phyloP scores from a whole-genome alignment of 2,797 vertebrate species.

The Poeciliopsis turneri region DNA sequence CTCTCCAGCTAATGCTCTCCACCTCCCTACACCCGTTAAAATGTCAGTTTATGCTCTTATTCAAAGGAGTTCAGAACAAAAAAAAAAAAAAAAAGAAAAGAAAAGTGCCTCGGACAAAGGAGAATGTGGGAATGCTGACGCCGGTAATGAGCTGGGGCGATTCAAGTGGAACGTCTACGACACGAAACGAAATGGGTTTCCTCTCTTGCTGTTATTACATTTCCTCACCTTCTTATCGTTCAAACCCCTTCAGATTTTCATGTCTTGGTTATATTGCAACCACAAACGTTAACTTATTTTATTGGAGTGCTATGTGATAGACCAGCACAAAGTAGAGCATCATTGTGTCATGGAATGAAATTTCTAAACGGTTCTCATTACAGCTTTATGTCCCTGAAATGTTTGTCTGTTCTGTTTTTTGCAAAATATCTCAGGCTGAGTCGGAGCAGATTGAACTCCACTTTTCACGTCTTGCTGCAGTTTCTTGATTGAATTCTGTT shows the following conservation, averaged over 20 bases:
- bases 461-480: not conserved
- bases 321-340: not conserved
- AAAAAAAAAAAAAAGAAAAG: not conserved
- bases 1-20: constrained; percentile 54
- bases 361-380: not conserved
- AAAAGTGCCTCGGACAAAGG: constrained; percentile 37
- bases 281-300: not conserved
- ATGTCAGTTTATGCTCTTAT: constrained; percentile 56
- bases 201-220: not conserved
- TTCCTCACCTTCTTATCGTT: not conserved
- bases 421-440: not conserved
- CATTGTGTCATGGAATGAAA: too few relatives aligned
- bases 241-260: not conserved
- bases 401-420: too few relatives aligned
- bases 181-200: constrained; percentile 23
- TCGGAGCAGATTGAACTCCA: not conserved
- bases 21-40: constrained; percentile 49
- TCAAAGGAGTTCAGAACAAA: constrained; percentile 33
- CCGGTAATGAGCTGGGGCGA: constrained; percentile 39
- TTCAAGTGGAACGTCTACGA: constrained; percentile 45
- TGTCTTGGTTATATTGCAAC: not conserved
- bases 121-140: constrained; percentile 36
- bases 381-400: too few relatives aligned
- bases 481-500: not conserved
- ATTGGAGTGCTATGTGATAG: not conserved